phyloP scores from a whole-genome alignment of 2,888 invertebrate species.

The Pyrrhosoma nymphula region DNA sequence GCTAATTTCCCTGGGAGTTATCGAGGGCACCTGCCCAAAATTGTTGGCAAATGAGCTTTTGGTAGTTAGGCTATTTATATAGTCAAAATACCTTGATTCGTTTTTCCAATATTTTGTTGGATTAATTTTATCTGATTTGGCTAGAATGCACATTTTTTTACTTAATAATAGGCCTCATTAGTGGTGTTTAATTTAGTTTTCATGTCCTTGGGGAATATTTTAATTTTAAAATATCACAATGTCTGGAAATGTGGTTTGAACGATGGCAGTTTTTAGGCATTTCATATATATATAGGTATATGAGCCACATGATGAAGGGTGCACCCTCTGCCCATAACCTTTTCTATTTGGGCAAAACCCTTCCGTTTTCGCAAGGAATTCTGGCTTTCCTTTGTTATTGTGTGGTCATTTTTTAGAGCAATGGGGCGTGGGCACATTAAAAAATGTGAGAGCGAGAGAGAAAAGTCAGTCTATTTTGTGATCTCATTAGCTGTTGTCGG shows the following conservation, averaged over 20 bases:
- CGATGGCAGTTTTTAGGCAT: not conserved
- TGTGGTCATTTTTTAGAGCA: not conserved
- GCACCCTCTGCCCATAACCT: too few species aligned
- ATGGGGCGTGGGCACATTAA: not conserved
- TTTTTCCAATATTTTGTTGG: not conserved
- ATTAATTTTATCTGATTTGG: not conserved
- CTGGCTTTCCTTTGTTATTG: not conserved
- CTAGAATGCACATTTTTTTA: not conserved
- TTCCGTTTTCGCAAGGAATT: too few species aligned
- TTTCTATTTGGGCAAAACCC: too few species aligned
- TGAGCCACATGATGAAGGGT: too few species aligned
- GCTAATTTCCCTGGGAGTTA: not conserved
- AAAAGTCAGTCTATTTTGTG: conserved; percentile 5
- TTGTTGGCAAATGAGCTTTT: not conserved
- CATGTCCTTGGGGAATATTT: not conserved
- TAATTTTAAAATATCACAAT: conserved; percentile 47
- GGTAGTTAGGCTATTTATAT: not conserved
- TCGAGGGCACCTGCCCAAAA: not conserved
- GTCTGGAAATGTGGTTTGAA: not conserved
- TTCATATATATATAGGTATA: not conserved
- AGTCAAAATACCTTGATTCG: not conserved
- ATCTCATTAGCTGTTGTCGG: not conserved
- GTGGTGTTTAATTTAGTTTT: not conserved
- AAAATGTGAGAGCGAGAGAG: not conserved
- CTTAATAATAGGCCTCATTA: not conserved